These are phyloP conservation scores for Heliothis peltigera DNA, from an alignment of 2,888 invertebrate genomes.

Conservation along the genomic window DNA sequence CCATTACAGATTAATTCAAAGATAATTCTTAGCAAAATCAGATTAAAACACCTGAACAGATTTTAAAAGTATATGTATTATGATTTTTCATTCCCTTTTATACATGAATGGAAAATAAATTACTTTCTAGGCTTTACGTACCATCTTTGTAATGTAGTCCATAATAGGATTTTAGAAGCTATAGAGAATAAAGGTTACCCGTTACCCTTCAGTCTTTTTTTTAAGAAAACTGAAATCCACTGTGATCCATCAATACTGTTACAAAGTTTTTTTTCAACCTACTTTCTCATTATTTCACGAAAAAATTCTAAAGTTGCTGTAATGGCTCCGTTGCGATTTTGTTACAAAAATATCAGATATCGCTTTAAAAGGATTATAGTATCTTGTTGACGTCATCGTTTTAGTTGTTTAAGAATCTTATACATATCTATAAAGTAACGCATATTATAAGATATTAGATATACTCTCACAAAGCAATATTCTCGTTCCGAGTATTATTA, in stretches of 20 bases:
- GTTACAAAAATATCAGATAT: constrained; percentile 37
- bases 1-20: no score
- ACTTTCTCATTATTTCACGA: constrained; percentile 7
- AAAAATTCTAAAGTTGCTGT: constrained; percentile 35
- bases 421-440: not conserved
- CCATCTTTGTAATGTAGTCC: constrained; percentile 49
- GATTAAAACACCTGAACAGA: constrained; percentile 12
- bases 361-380: constrained; percentile 23
- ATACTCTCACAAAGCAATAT: not conserved
- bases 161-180: constrained; percentile 51
- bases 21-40: not conserved
- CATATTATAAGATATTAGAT: not conserved
- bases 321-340: constrained; percentile 29
- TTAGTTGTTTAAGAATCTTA: not conserved
- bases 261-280: constrained; percentile 15
- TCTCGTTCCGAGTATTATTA: not conserved
- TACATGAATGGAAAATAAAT: constrained; percentile 59
- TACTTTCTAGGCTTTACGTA: constrained; percentile 34
- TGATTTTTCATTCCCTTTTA: constrained; percentile 41
- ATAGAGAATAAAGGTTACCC: constrained; percentile 40
- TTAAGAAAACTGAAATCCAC: constrained; percentile 56
- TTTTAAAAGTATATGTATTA: constrained; percentile 26
- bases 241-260: constrained; percentile 41
- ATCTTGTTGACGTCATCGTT: constrained; percentile 12
- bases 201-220: constrained; percentile 55